Percentiles rank a stretch among this genome's conserved stretches.
Evolutionary conservation across 2,797 vertebrate species (phyloP).

Genomic region (Hyperoplus immaculatus): DNA sequence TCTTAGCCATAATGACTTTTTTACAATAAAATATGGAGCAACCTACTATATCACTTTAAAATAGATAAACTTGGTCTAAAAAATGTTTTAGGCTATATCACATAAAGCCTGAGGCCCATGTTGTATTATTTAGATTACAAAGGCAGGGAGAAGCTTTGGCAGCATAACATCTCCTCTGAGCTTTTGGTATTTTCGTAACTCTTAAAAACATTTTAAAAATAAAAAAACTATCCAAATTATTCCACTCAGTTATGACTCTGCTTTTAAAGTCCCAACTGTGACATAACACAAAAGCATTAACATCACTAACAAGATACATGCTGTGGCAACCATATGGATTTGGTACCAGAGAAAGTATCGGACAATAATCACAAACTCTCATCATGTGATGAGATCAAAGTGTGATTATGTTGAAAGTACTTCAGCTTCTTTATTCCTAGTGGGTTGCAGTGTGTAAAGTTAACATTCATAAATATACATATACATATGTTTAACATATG

Average conservation of each 20-base stretch:
- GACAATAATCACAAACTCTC: background rate
- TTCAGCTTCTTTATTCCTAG: constrained; percentile 2
- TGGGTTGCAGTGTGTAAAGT: background rate
- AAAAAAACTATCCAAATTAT: background rate
- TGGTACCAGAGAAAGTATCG: background rate
- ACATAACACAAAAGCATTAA: constrained; percentile 2
- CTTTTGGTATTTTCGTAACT: background rate
- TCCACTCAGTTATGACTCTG: background rate
- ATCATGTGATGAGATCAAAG: constrained; percentile 19
- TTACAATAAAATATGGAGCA: background rate
- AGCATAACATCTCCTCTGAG: background rate
- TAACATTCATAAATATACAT: too few species aligned
- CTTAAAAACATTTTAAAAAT: background rate
- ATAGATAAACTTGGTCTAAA: constrained; percentile 5
- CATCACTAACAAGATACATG: constrained; percentile 10
- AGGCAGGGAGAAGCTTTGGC: constrained; percentile 5
- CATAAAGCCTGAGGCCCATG: background rate
- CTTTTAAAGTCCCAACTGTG: background rate
- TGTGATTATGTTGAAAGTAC: background rate
- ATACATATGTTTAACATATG: too few species aligned
- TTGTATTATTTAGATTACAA: constrained; percentile 30
- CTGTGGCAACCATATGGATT: background rate
- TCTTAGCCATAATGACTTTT: background rate
- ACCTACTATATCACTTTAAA: background rate
- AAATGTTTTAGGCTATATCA: constrained; percentile 2